Evolutionary conservation across 2,888 invertebrate species (phyloP), one percentile per base, ranked within the genome.

Genomic region (Nomada lathburiana): DNA sequence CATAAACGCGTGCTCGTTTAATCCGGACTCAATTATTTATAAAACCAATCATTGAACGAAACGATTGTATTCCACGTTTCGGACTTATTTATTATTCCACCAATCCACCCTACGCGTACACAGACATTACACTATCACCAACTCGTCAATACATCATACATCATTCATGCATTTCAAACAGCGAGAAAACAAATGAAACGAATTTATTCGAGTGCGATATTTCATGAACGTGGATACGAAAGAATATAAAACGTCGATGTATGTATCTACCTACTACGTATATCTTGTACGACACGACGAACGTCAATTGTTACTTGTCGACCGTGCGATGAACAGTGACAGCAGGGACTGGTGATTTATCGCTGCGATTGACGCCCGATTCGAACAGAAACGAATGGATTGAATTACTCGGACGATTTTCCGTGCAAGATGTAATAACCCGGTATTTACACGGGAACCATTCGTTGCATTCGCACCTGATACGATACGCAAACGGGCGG

Each of bases 291-390:
- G 68, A 68, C 47, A 62, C 72, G 80, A 69, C 86, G 87, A 72
- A 71, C 64, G 84, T 86, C 87, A 86, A 64, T 86, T 85, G 87
- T 85, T 73, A 75, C 69, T 50, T 68, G 82, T 80, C 75, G 42
- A 44, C 50, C 64, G 50, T 52, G 70, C 80, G 59, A 82, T 69
- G 77, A 87, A 80, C 80, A 80, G 70, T 78, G 82, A 80, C 86
- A 67, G 72, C 36, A 59, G 65, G 69, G 29, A 42, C 26, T 29
- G 84, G 76, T 76, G 80, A 86, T 86, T 84, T 80, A 85, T 57
- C 57, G 76, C 59, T 57, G n/a, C 69, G 84, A 80, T 76, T 67
- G 68, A 57, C 78, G 78, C 81, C 81, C 76, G 36, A n/a, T 55
- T 55, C 44, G 65, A 79, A 63, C 57, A 4, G 53, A 71, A 64